phyloP scores from a whole-genome alignment of 2,797 vertebrate genomes.

The Syngnathus acus region DNA sequence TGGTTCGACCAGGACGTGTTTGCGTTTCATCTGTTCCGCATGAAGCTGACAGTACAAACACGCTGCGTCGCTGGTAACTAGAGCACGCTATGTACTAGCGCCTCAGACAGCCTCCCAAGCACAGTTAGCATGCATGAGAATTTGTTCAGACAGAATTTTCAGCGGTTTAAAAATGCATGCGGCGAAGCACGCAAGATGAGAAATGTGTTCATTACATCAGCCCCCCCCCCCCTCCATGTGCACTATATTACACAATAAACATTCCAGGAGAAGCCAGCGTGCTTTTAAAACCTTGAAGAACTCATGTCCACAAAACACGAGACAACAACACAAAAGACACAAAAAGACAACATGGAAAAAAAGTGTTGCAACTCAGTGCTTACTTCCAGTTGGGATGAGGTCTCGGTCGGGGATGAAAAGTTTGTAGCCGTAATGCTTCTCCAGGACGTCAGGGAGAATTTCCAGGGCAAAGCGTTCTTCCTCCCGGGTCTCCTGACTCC shows the following conservation, averaged over 20 bases:
- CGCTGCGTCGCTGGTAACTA: constrained; percentile 43
- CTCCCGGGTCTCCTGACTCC: constrained; percentile 95
- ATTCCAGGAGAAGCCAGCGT: background rate
- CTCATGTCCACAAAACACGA: constrained; percentile 25
- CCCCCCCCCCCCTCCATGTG: constrained; percentile 5
- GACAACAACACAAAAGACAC: background rate
- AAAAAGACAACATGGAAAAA: background rate
- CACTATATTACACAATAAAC: constrained; percentile 6
- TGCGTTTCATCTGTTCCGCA: constrained; percentile 61
- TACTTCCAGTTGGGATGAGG: constrained; percentile 98
- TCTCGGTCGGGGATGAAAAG: constrained; percentile 97
- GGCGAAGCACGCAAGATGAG: constrained; percentile 32
- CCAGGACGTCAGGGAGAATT: constrained; percentile 94
- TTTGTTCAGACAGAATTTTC: constrained; percentile 55
- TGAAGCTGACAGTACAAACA: constrained; percentile 57
- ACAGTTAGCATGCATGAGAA: constrained; percentile 43
- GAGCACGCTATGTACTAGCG: constrained; percentile 45
- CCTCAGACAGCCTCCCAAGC: constrained; percentile 41
- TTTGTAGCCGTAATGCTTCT: constrained; percentile 98
- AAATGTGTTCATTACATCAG: constrained; percentile 38
- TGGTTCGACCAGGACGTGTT: constrained; percentile 50
- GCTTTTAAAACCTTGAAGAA: background rate
- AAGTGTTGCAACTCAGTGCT: constrained; percentile 19
- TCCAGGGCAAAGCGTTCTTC: constrained; percentile 97
- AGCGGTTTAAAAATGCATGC: constrained; percentile 45